These are phyloP conservation scores for Gavialis gangeticus DNA, from an alignment of 2,113 vertebrate species.

Conservation along the genomic window DNA sequence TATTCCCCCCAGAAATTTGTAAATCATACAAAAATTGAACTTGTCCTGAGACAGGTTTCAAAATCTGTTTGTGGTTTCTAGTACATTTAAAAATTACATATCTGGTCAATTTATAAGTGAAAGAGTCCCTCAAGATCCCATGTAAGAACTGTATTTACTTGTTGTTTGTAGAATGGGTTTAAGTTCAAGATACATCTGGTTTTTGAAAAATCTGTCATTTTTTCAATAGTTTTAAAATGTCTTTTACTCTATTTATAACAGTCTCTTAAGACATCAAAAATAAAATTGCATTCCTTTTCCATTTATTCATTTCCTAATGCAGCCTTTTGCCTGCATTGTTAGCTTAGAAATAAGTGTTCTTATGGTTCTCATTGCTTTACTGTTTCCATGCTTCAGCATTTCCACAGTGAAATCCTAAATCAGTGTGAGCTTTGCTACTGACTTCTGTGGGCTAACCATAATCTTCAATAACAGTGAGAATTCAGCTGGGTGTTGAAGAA, in stretches of 20 bases:
- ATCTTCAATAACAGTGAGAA: background rate
- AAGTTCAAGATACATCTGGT: constrained; percentile 31
- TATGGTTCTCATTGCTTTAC: fast-evolving
- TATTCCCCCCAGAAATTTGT: constrained; percentile 58
- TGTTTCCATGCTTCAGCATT: background rate
- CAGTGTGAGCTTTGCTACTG: fast-evolving
- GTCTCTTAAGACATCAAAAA: background rate
- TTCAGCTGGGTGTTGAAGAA: background rate
- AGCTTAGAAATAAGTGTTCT: fast-evolving
- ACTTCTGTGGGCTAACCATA: background rate
- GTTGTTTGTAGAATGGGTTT: background rate
- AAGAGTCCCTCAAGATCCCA: constrained; percentile 15
- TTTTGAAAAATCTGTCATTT: constrained; percentile 35
- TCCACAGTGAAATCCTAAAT: background rate
- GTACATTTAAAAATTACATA: constrained; percentile 19
- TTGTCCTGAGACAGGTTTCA: constrained; percentile 67
- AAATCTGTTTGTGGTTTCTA: constrained; percentile 75
- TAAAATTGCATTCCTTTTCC: background rate
- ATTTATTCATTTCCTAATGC: background rate
- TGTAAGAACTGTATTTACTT: background rate
- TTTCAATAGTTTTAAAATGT: background rate
- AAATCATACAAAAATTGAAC: constrained; percentile 68
- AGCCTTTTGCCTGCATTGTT: fast-evolving
- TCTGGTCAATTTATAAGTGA: constrained; percentile 48
- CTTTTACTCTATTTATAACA: background rate